These are phyloP conservation scores for Mirza zaza DNA, from an alignment of 2,113 vertebrate genomes.

Conservation along the genomic window DNA sequence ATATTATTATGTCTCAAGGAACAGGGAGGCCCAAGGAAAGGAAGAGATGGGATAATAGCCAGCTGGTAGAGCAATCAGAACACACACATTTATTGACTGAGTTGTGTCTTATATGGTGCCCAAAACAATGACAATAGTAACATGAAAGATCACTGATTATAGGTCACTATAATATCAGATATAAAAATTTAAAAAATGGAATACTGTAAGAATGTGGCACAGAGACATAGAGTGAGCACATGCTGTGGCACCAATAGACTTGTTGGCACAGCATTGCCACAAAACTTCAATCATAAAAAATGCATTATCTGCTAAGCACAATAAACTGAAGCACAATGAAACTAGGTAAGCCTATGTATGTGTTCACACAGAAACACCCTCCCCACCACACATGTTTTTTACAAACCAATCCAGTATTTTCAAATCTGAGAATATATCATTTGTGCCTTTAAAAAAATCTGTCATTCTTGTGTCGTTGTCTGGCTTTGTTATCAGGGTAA, in stretches of 20 bases:
- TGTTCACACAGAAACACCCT: not conserved
- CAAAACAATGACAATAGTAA: not conserved
- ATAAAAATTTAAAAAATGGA: not conserved
- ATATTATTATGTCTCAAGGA: not conserved
- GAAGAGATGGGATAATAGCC: not conserved
- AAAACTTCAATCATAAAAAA: not conserved
- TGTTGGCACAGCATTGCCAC: not conserved
- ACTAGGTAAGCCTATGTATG: not conserved
- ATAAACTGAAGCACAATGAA: not conserved
- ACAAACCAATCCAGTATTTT: not conserved
- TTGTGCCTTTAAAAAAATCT: not conserved
- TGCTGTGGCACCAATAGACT: not conserved
- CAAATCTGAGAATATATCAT: not conserved
- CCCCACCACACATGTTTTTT: not conserved
- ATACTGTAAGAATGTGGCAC: not conserved
- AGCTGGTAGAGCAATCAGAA: too few relatives aligned
- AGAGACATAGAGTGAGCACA: not conserved
- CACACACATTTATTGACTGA: not conserved
- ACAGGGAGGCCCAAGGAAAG: not conserved
- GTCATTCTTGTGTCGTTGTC: not conserved
- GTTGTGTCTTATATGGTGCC: not conserved
- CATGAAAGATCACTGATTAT: not conserved
- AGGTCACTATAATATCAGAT: not conserved
- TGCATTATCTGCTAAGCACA: not conserved
- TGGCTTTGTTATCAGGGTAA: not conserved